Evolutionary conservation across 1,140 invertebrate genomes (phyloP).

Genomic region (Aphaenogaster ashmeadi): DNA sequence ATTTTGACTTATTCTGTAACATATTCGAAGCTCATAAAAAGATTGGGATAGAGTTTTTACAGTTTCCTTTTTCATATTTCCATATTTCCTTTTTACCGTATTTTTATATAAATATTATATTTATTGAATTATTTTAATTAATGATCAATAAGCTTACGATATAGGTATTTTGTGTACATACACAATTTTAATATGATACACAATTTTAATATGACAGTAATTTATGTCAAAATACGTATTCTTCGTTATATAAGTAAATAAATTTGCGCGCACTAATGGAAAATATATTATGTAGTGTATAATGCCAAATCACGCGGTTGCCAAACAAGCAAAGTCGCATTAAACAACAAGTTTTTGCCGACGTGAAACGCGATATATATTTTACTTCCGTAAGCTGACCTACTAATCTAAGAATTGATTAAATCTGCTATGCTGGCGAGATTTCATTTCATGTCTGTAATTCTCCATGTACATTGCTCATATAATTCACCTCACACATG

Average conservation of each 20-base stretch:
- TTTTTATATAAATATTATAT: not conserved
- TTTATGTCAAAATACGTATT: not conserved
- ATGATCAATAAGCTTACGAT: constrained; percentile 2
- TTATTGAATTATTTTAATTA: not conserved
- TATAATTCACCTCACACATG: constrained; percentile 30
- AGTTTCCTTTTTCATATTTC: not conserved
- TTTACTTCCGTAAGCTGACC: constrained; percentile 49
- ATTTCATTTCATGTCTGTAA: constrained; percentile 52
- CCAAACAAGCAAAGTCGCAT: constrained; percentile 65
- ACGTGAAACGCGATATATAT: constrained; percentile 33
- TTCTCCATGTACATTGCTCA: constrained; percentile 12
- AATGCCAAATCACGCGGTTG: constrained; percentile 53
- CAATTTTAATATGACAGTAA: constrained; percentile 16
- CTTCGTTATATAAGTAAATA: not conserved
- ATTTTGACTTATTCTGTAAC: not conserved
- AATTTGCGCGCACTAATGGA: constrained; percentile 31
- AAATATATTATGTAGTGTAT: constrained; percentile 42
- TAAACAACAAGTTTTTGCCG: constrained; percentile 58
- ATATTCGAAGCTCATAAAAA: not conserved
- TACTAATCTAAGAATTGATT: constrained; percentile 68
- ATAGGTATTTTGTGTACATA: not conserved
- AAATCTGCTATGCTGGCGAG: constrained; percentile 32
- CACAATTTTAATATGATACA: not conserved
- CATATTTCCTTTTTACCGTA: not conserved
- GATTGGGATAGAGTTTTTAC: not conserved